Percentiles rank a stretch among this genome's conserved stretches.
Conservation (phyloP, 2,888 invertebrate genomes). For the Tetragnatha montana region DNA sequence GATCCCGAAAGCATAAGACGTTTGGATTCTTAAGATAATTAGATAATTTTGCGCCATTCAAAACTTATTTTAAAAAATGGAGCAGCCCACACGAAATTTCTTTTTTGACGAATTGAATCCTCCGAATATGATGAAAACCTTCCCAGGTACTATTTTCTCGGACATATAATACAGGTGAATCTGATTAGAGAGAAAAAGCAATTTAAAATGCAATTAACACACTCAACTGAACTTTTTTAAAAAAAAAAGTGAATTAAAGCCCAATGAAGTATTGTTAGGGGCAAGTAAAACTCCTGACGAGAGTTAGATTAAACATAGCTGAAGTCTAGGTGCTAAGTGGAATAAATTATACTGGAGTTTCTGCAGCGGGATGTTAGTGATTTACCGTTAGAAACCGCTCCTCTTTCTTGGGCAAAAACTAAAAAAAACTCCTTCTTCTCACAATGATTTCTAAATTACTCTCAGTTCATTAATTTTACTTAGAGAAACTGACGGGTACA, state of each 20-base stretch:
- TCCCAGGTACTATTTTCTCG: not conserved
- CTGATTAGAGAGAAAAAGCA: constrained; percentile 28
- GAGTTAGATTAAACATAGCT: constrained; percentile 27
- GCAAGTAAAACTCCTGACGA: constrained; percentile 14
- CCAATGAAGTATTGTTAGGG: constrained; percentile 20
- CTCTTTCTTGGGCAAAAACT: not conserved
- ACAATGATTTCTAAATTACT: constrained; percentile 40
- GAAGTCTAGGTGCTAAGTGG: not conserved
- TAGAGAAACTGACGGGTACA: constrained; percentile 19
- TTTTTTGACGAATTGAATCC: not conserved
- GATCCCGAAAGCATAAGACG: not conserved
- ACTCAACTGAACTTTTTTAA: constrained; percentile 5
- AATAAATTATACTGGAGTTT: constrained; percentile 28
- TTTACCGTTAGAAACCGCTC: not conserved
- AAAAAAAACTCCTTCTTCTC: constrained; percentile 17
- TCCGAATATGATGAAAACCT: constrained; percentile 4
- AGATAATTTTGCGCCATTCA: not conserved
- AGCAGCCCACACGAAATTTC: not conserved
- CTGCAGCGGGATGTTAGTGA: constrained; percentile 5
- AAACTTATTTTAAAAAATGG: not conserved
- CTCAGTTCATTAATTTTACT: constrained; percentile 31
- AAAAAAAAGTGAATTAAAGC: constrained; percentile 17
- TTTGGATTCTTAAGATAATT: not conserved
- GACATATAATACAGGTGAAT: constrained; percentile 1
- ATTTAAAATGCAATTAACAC: constrained; percentile 32